Conservation (phyloP, 2,113 vertebrate species). For the Vulpes vulpes region DNA sequence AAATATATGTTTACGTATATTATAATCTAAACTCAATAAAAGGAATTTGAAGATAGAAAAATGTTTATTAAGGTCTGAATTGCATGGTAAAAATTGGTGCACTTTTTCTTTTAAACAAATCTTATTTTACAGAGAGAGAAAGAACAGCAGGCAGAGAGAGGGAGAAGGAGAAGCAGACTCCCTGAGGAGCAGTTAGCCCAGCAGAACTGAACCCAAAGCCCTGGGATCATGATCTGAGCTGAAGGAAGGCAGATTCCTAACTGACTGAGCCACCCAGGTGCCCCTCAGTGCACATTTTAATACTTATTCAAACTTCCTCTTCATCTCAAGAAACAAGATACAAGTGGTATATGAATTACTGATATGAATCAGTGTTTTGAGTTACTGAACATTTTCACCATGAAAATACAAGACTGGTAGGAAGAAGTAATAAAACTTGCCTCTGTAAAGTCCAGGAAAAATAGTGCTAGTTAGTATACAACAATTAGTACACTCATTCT, state of each 20-base stretch:
- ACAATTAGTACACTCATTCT: background rate
- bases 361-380: background rate
- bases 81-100: background rate
- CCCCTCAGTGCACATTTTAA: background rate
- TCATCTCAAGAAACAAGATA: slow-evolving; percentile 2
- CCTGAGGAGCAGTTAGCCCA: no score
- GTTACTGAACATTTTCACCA: background rate
- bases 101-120: background rate
- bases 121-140: no score
- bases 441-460: background rate
- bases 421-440: background rate
- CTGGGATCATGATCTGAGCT: no score
- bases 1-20: background rate
- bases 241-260: no score
- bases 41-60: background rate
- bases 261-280: no score
- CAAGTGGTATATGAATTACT: background rate
- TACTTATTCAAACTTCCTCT: background rate
- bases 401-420: background rate
- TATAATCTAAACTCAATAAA: background rate
- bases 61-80: background rate
- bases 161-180: no score
- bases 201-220: no score
- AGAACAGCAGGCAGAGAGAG: no score
- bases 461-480: background rate